Evolutionary conservation across 2,888 invertebrate species (phyloP), one percentile per base, ranked within the genome.

Genomic region (Eupithecia pulchellata): DNA sequence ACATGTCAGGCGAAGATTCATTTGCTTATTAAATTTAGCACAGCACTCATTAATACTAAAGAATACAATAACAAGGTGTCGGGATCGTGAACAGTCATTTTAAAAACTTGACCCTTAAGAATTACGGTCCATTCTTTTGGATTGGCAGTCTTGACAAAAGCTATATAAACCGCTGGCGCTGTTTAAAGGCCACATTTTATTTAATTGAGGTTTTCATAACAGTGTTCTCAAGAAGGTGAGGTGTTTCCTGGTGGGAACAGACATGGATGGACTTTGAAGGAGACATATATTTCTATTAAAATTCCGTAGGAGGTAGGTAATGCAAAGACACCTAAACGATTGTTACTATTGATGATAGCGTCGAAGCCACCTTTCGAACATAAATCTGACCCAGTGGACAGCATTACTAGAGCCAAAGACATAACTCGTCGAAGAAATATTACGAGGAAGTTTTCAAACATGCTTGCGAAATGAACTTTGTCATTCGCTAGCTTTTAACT

Each of bases 301-400:
- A 29, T 29, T 17, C 13, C 8, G 8, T 17, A 57, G 6, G 25
- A 57, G 29, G 34, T 63, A 69, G 36, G 66, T 32, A 75, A 74
- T 73, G 72, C 74, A 77, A 73, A 57, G 14, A 17, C n/a, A 47
- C 20, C 27, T 71, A 63, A 78, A 82, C 81, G 80, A 81, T 82
- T 74, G 78, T 11, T 77, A 71, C 77, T 85, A 87, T 89, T 85
- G 88, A 89, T 88, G 85, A 81, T 76, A 64, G 80, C 84, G 80
- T 69, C 68, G 80, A 64, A 42, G 30, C 30, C 86, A 77, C 82
- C 81, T 82, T 75, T 60, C 29, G 57, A 64, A 68, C 66, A 69
- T 72, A 72, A 72, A 72, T 69, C 63, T 66, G 32, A 60, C 71
- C 61, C 63, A 66, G 58, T 64, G 63, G 64, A 60, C 58, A 52